Percentiles rank a stretch among this genome's conserved stretches.
phyloP scores from a whole-genome alignment of 2,797 vertebrate genomes.

The Aulostomus chinensis region DNA sequence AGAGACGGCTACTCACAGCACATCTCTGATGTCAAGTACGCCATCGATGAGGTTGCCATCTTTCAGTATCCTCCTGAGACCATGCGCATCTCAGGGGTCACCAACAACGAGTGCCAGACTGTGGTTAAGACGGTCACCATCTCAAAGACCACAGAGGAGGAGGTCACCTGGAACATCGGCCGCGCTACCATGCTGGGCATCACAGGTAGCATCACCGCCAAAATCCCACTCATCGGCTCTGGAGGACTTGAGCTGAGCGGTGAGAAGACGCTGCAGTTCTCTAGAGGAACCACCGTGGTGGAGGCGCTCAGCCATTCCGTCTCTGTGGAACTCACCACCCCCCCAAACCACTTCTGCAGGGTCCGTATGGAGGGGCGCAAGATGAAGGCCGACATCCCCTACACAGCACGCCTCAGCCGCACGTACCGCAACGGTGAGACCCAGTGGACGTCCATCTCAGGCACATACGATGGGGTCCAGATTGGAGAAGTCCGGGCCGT shows the following conservation, averaged over 20 bases:
- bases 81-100: conserved; percentile 74
- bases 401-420: conserved; percentile 74
- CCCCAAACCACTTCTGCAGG: conserved; percentile 74
- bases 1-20: conserved; percentile 74
- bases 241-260: conserved; percentile 66
- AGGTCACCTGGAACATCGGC: conserved; percentile 79
- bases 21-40: conserved; percentile 73
- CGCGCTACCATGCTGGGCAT: conserved; percentile 77
- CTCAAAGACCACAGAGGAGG: conserved; percentile 71
- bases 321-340: conserved; percentile 71
- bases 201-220: conserved; percentile 71
- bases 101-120: conserved; percentile 78
- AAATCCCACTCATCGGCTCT: conserved; percentile 75
- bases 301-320: conserved; percentile 74
- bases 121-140: conserved; percentile 75
- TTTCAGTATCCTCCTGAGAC: conserved; percentile 79
- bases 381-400: conserved; percentile 77
- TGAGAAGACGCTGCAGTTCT: conserved; percentile 75
- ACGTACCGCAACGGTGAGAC: conserved; percentile 78
- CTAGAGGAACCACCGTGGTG: conserved; percentile 68
- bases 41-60: conserved; percentile 67
- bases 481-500: conserved; percentile 78
- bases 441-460: conserved; percentile 75
- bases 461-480: conserved; percentile 78
- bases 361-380: conserved; percentile 80